These are phyloP conservation scores for Archaeoteleia sp. DNA, from an alignment of 2,888 invertebrate species.

Conservation along the genomic window DNA sequence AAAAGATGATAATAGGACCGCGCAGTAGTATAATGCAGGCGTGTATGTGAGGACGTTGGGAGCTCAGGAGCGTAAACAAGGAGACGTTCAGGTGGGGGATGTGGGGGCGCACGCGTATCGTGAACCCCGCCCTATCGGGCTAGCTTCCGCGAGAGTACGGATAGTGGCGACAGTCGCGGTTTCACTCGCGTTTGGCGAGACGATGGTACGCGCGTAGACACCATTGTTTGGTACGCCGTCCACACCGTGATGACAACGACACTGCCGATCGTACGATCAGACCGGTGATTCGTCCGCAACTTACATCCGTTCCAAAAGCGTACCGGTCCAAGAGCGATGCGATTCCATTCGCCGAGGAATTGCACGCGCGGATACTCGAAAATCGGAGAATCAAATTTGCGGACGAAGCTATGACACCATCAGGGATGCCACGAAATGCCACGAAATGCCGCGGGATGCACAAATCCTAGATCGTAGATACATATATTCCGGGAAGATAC, in stretches of 20 bases:
- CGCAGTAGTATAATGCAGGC: background rate
- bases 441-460: background rate
- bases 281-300: background rate
- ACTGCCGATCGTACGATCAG: constrained; percentile 30
- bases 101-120: constrained; percentile 68
- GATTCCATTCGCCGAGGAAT: constrained; percentile 2
- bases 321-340: constrained; percentile 20
- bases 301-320: constrained; percentile 8
- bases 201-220: constrained; percentile 44
- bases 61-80: constrained; percentile 67
- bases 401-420: constrained; percentile 1
- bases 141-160: constrained; percentile 57
- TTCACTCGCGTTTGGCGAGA: constrained; percentile 60
- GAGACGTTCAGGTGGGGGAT: constrained; percentile 50
- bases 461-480: constrained; percentile 1
- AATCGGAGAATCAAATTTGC: constrained; percentile 1
- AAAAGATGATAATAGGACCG: constrained; percentile 39
- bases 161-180: constrained; percentile 61
- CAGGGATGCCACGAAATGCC: constrained; percentile 2
- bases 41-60: constrained; percentile 19
- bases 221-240: constrained; percentile 60
- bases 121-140: constrained; percentile 72
- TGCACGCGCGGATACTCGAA: constrained; percentile 17
- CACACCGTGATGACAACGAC: constrained; percentile 60
- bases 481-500: background rate